These are phyloP conservation scores for Nicator chloris DNA, from an alignment of 2,113 vertebrate species.

Conservation along the genomic window DNA sequence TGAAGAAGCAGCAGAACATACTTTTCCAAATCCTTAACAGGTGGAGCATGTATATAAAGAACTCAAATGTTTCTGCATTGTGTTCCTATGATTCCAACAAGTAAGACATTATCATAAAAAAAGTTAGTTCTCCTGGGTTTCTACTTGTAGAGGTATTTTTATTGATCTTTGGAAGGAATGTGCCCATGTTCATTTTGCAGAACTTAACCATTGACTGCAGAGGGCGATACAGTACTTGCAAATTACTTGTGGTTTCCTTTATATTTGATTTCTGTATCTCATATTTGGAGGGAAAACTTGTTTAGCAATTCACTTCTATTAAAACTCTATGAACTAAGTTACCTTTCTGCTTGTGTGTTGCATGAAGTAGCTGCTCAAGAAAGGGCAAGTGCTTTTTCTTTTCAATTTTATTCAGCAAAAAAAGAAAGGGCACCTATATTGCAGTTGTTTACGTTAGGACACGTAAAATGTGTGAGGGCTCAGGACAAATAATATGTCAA, in stretches of 20 bases:
- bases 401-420: not conserved
- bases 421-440: not conserved
- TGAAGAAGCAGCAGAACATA: not conserved
- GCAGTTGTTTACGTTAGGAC: not conserved
- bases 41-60: not conserved
- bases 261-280: not conserved
- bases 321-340: not conserved
- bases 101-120: not conserved
- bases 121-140: not conserved
- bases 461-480: not conserved
- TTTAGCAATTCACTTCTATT: not conserved
- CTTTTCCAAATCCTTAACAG: not conserved
- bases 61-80: not conserved
- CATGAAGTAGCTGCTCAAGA: not conserved
- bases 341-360: not conserved
- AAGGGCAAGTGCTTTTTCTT: not conserved
- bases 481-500: not conserved
- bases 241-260: not conserved
- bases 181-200: not conserved
- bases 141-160: not conserved
- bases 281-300: not conserved
- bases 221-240: conserved; percentile 3
- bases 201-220: not conserved
- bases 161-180: not conserved
- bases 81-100: not conserved